Percentiles rank a stretch among this genome's conserved stretches.
Conservation (phyloP, 2,113 vertebrate species). For the Tor tambroides region DNA sequence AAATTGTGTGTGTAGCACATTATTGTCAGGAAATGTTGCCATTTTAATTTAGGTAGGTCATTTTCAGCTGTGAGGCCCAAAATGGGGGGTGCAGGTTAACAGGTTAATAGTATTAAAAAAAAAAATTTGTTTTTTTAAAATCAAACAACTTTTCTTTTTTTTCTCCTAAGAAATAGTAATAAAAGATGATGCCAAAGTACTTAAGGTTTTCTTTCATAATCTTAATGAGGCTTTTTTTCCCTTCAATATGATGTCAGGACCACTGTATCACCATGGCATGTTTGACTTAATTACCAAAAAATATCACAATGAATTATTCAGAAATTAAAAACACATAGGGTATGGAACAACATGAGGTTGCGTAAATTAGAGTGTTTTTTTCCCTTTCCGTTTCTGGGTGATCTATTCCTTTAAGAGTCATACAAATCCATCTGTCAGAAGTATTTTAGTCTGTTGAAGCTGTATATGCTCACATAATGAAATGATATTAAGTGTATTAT, state of each 20-base stretch:
- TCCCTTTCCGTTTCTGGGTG: neutral
- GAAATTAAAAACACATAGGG: neutral
- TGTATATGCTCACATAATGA: conserved; percentile 35
- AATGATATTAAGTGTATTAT: conserved; percentile 46
- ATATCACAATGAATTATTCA: neutral
- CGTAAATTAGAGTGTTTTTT: neutral
- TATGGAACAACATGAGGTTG: neutral
- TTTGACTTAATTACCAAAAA: neutral
- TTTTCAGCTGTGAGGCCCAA: too few species aligned
- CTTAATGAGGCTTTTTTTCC: too few species aligned
- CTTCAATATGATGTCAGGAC: neutral
- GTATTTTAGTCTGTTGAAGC: conserved; percentile 1
- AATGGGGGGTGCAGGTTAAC: too few species aligned
- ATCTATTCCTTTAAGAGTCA: conserved; percentile 10
- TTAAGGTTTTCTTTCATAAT: too few species aligned
- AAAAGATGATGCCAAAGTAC: too few species aligned
- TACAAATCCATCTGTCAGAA: conserved; percentile 8
- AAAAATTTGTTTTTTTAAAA: too few species aligned
- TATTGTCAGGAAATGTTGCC: too few species aligned
- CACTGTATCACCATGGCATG: neutral
- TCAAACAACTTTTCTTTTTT: too few species aligned
- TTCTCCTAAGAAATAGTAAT: too few species aligned
- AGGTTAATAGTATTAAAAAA: too few species aligned
- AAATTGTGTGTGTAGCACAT: too few species aligned
- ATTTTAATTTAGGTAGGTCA: too few species aligned